phyloP scores from a whole-genome alignment of 2,888 invertebrate species.

The Scotopteryx bipunctaria region DNA sequence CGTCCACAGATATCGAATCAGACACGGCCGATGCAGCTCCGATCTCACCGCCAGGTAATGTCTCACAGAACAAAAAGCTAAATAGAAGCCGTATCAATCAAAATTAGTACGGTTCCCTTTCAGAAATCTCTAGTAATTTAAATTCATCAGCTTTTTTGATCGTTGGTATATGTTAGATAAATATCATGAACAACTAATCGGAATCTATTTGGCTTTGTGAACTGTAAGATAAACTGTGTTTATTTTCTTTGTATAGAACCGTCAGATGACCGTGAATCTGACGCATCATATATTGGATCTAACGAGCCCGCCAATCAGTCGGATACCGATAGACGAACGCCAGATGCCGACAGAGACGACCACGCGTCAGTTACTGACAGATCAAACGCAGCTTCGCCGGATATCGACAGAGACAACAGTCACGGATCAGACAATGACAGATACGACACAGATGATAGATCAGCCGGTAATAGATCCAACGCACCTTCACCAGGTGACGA shows the following conservation, averaged over 20 bases:
- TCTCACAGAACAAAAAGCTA: slow-evolving; percentile 9
- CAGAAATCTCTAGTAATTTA: neutral
- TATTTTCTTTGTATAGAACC: neutral
- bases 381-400: neutral
- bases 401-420: neutral
- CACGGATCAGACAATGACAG: neutral
- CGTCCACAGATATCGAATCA: slow-evolving; percentile 8
- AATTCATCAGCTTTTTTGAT: neutral
- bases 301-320: neutral
- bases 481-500: neutral
- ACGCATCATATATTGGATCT: neutral
- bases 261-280: neutral
- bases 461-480: neutral
- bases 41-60: slow-evolving; percentile 9
- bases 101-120: neutral
- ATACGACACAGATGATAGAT: neutral
- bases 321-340: neutral
- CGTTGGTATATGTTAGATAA: neutral
- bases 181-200: neutral
- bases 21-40: neutral
- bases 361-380: neutral
- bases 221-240: slow-evolving; percentile 5
- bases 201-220: slow-evolving; percentile 15
- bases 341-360: neutral
- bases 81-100: slow-evolving; percentile 2